phyloP scores from a whole-genome alignment of 2,113 vertebrate species.

The Perca schrenkii region DNA sequence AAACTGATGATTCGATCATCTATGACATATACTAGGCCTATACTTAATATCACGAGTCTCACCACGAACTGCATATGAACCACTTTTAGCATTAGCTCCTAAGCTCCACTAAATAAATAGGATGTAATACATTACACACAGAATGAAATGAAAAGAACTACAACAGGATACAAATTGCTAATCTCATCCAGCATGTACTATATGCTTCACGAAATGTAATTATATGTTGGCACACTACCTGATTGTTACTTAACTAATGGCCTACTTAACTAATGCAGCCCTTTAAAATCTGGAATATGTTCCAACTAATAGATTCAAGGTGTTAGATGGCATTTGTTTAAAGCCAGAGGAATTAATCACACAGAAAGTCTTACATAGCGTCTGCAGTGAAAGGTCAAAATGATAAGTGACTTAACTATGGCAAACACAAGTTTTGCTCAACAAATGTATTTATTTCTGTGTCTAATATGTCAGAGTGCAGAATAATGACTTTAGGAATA shows the following conservation, averaged over 20 bases:
- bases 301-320: constrained; percentile 55
- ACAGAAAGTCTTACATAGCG: constrained; percentile 33
- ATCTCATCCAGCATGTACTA: constrained; percentile 35
- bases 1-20: constrained; percentile 5
- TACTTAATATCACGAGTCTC: constrained; percentile 24
- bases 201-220: constrained; percentile 53
- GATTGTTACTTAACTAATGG: constrained; percentile 41
- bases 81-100: constrained; percentile 44
- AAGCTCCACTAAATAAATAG: constrained; percentile 17
- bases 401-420: constrained; percentile 46
- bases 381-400: constrained; percentile 69
- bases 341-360: constrained; percentile 55
- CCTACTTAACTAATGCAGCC: constrained; percentile 19
- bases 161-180: constrained; percentile 4
- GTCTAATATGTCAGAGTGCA: constrained; percentile 19
- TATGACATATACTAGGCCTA: neutral
- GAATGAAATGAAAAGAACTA: constrained; percentile 47
- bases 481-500: constrained; percentile 17
- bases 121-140: neutral
- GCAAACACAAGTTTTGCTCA: constrained; percentile 44
- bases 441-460: constrained; percentile 37
- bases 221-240: constrained; percentile 59
- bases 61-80: constrained; percentile 46
- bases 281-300: constrained; percentile 52
- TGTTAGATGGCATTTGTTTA: constrained; percentile 58